phyloP scores from a whole-genome alignment of 2,888 invertebrate genomes.

The Diarsia mendica region DNA sequence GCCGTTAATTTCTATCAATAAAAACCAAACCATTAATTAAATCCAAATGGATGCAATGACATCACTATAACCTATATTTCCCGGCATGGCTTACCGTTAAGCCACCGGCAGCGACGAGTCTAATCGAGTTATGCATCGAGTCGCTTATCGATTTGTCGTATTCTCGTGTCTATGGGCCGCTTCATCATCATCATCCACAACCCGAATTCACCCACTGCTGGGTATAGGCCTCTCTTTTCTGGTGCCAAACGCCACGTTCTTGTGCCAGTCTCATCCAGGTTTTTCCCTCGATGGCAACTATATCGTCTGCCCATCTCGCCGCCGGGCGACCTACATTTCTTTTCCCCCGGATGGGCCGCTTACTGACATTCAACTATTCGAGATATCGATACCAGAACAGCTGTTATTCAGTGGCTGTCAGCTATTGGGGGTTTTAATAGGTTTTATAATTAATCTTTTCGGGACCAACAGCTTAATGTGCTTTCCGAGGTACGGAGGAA shows the following conservation, averaged over 20 bases:
- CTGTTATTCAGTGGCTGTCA: slow-evolving; percentile 20
- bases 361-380: slow-evolving; percentile 46
- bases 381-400: slow-evolving; percentile 27
- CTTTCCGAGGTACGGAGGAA: no score
- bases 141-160: slow-evolving; percentile 61
- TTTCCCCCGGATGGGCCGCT: slow-evolving; percentile 42
- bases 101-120: slow-evolving; percentile 39
- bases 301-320: no score
- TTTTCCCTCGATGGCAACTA: no score
- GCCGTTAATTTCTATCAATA: background rate
- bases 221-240: no score
- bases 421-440: background rate
- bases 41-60: slow-evolving; percentile 12
- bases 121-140: slow-evolving; percentile 61
- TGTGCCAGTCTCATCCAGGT: no score
- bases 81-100: slow-evolving; percentile 41
- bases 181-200: no score
- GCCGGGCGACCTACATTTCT: no score
- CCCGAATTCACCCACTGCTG: no score
- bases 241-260: no score
- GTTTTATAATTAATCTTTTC: background rate
- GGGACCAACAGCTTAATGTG: no score
- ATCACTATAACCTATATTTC: slow-evolving; percentile 48
- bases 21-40: slow-evolving; percentile 14
- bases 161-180: slow-evolving; percentile 51